Percentiles rank a stretch among this genome's conserved stretches.
Evolutionary conservation across 2,113 vertebrate genomes (phyloP).

Genomic region (Ctenodactylus gundi): DNA sequence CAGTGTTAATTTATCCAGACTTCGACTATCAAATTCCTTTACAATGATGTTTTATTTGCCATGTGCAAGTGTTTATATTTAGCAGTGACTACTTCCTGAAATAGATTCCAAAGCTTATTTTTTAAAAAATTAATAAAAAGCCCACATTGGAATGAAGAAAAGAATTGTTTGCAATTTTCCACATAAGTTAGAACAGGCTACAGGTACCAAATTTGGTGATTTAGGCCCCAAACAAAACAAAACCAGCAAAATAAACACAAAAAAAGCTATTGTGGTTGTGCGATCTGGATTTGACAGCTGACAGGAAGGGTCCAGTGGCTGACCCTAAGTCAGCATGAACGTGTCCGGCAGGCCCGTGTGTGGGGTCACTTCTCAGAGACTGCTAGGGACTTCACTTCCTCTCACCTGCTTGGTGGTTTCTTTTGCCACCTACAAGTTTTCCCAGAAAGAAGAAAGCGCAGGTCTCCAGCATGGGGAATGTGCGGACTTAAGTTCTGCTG

Average conservation of each 20-base stretch:
- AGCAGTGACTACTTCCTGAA: neutral
- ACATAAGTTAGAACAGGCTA: neutral
- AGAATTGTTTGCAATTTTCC: neutral
- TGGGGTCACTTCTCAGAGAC: neutral
- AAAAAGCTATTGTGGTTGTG: neutral
- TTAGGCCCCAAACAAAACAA: neutral
- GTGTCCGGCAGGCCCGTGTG: neutral
- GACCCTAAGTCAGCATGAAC: neutral
- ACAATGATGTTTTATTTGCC: neutral
- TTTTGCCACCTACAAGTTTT: neutral
- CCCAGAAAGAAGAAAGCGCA: neutral
- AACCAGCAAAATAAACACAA: neutral
- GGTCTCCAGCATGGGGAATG: neutral
- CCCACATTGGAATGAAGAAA: neutral
- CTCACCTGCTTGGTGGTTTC: neutral
- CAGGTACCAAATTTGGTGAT: neutral
- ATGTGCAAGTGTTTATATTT: neutral
- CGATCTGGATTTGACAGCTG: neutral
- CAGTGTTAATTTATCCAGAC: neutral
- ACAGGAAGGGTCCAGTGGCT: neutral
- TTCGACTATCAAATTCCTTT: neutral
- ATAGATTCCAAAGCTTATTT: neutral
- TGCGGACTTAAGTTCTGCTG: neutral
- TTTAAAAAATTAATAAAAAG: slow-evolving; percentile 41
- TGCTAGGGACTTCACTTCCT: neutral